Conservation (phyloP, 92 coral and sea anemone species). For the Zoanthus sansibaricus region DNA sequence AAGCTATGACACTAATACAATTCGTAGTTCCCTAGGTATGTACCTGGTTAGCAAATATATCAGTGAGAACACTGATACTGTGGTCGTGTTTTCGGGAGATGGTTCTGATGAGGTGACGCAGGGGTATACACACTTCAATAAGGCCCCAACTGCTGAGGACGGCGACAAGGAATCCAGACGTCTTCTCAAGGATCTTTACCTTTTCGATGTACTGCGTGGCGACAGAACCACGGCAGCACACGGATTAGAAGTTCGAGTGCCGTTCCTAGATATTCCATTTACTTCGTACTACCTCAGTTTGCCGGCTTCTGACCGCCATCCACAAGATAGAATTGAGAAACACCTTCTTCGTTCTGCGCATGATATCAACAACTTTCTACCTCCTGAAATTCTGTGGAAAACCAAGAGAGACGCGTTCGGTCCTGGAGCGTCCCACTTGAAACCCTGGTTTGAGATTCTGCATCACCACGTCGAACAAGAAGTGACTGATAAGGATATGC, state of each 20-base stretch:
- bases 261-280: conserved; percentile 59
- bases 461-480: conserved; percentile 57
- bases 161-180: conserved; percentile 69
- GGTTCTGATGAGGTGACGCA: conserved; percentile 67
- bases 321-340: conserved; percentile 62
- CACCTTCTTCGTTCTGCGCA: conserved; percentile 73
- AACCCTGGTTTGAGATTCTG: conserved; percentile 67
- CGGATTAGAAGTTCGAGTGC: conserved; percentile 62
- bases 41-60: conserved; percentile 60
- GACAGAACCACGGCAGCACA: conserved; percentile 69
- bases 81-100: conserved; percentile 58
- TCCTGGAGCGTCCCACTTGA: conserved; percentile 54
- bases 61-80: conserved; percentile 65
- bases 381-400: conserved; percentile 76
- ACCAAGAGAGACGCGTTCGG: conserved; percentile 69
- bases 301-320: conserved; percentile 61
- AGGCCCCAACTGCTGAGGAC: conserved; percentile 65
- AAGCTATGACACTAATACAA: conserved; percentile 51
- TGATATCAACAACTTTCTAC: conserved; percentile 58
- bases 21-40: conserved; percentile 49
- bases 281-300: conserved; percentile 63
- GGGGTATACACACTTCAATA: conserved; percentile 62
- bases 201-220: conserved; percentile 60
- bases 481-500: conserved; percentile 68
- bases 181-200: conserved; percentile 59